Evolutionary conservation across 2,113 vertebrate genomes (phyloP), one percentile per base, ranked within the genome.

Genomic region (Oophaga pumilio): DNA sequence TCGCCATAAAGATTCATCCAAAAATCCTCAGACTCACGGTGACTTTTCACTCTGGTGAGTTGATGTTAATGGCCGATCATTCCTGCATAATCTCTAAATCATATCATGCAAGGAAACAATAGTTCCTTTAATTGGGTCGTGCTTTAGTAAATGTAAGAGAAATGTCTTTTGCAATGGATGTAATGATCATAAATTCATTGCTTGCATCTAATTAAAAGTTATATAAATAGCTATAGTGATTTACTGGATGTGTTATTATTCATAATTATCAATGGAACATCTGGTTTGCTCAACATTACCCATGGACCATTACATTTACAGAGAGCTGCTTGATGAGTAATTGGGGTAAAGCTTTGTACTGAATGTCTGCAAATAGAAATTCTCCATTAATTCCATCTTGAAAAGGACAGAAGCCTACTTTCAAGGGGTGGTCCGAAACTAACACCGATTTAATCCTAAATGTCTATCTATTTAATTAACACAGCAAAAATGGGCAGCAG

Each of bases 241-340:
- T 57, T 57, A 56, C 76, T 79, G 76, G 12, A 79, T 56, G 52
- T 28, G 52, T 28, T n/a, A 79, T 79, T 26, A 56, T 57, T 59
- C n/a, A 17, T 57, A 59, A 26, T 57, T 79, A 26, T 26, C 22
- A 57, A 28, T 28, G 14, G 2, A 26, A 8, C 52, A 79, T 79
- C 71, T 77, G 53, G n/a, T 28, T 59, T 79, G 9, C 22, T n/a
- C 22, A 56, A 53, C 12, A 78, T 53, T 78, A 24, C 50, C 69
- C 18, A 28, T 56, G 22, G 24, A 15, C 18, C 24, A 79, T 79
- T 80, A 33, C 7, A 60, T 80, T 43, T 59, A 60, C 15, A 74
- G 56, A 59, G 56, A 26, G 6, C 28, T 78, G 13, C 52, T 78
- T 57, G n/a, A 56, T 20, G 71, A 74, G 5, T 26, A 2, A 78